phyloP scores from a whole-genome alignment of 2,888 invertebrate genomes.

The Arge pagana region DNA sequence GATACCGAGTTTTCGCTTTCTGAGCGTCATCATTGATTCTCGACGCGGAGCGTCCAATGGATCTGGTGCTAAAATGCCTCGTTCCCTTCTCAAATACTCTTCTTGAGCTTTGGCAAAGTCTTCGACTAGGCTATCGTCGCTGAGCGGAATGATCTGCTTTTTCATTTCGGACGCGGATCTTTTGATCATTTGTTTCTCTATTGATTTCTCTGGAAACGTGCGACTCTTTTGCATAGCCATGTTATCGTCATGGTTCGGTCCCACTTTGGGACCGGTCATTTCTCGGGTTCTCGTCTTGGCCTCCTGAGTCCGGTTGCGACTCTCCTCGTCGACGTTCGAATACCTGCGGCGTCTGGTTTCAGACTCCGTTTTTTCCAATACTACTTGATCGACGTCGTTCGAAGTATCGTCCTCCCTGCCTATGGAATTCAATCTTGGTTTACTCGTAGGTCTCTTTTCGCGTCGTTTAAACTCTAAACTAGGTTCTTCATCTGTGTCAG shows the following conservation, averaged over 20 bases:
- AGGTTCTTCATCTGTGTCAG: slow-evolving; percentile 28
- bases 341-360: no score
- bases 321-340: no score
- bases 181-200: background rate
- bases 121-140: slow-evolving; percentile 41
- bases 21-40: slow-evolving; percentile 24
- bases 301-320: no score
- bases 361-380: no score
- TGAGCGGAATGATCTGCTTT: slow-evolving; percentile 52
- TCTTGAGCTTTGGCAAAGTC: slow-evolving; percentile 45
- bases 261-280: slow-evolving; percentile 1
- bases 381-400: slow-evolving; percentile 18
- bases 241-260: slow-evolving; percentile 55
- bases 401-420: slow-evolving; percentile 25
- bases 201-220: slow-evolving; percentile 29
- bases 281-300: no score
- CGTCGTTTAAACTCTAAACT: no score
- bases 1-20: slow-evolving; percentile 40
- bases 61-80: slow-evolving; percentile 41
- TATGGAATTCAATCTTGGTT: slow-evolving; percentile 15
- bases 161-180: slow-evolving; percentile 36
- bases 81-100: slow-evolving; percentile 34
- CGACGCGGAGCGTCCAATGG: slow-evolving; percentile 26
- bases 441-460: slow-evolving; percentile 9
- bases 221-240: slow-evolving; percentile 59